Evolutionary conservation across 2,888 invertebrate species (phyloP).

Genomic region (Gymnocheta viridis): DNA sequence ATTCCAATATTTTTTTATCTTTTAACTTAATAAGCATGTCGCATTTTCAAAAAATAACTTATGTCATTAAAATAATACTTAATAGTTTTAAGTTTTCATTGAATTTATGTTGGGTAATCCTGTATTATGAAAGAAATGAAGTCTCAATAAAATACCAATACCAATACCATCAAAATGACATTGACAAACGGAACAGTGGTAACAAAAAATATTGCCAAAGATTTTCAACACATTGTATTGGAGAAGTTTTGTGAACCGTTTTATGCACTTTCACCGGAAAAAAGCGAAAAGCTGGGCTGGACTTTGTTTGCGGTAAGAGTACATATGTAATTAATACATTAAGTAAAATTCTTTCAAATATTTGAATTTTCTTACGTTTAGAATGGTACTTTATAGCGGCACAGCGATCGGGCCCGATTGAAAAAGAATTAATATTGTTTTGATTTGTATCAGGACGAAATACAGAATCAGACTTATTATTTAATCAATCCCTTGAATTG

Average conservation of each 20-base stretch:
- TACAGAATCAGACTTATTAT: background rate
- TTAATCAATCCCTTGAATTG: constrained; percentile 43
- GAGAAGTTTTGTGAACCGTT: constrained; percentile 9
- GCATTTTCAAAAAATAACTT: no score
- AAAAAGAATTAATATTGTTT: constrained; percentile 48
- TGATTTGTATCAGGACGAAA: constrained; percentile 22
- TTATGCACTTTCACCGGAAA: constrained; percentile 25
- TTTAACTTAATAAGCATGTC: no score
- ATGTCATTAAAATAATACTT: no score
- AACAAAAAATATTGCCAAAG: constrained; percentile 15
- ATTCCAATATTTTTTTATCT: no score
- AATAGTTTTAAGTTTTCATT: no score
- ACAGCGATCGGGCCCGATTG: constrained; percentile 18
- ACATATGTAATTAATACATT: background rate
- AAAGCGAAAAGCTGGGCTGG: background rate
- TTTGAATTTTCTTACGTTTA: background rate
- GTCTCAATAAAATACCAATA: no score
- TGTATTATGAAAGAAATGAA: no score
- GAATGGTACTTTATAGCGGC: constrained; percentile 41
- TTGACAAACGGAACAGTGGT: constrained; percentile 4
- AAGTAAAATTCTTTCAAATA: background rate
- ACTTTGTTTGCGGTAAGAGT: constrained; percentile 39
- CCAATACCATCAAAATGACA: background rate
- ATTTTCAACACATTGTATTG: constrained; percentile 41
- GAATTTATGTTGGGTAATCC: no score